These are phyloP conservation scores for Graptemys geographica DNA, from an alignment of 2,797 vertebrate genomes.

Conservation along the genomic window DNA sequence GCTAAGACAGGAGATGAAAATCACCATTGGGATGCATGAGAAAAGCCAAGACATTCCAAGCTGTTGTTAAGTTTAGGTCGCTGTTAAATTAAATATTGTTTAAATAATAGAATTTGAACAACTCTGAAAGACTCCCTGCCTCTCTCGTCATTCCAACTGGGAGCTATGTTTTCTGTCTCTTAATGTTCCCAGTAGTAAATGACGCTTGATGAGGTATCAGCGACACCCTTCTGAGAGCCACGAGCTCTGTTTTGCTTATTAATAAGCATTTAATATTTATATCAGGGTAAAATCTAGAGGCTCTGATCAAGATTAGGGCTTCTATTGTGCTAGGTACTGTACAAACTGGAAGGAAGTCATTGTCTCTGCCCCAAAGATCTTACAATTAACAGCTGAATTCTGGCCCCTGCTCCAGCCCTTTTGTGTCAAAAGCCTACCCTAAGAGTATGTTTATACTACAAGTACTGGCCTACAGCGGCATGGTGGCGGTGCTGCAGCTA, in stretches of 20 bases:
- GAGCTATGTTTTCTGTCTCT: not conserved
- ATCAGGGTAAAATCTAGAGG: not conserved
- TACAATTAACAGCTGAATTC: rapidly evolving
- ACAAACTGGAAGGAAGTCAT: not conserved
- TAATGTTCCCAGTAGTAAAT: conserved; percentile 2
- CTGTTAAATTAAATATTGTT: conserved; percentile 71
- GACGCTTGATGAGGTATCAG: rapidly evolving
- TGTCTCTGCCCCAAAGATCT: not conserved
- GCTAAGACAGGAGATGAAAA: conserved; percentile 58
- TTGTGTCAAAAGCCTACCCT: not conserved
- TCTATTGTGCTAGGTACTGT: not conserved
- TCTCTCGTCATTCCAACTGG: conserved; percentile 11
- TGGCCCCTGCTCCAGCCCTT: not conserved
- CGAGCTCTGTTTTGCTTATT: conserved; percentile 27
- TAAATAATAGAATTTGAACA: conserved; percentile 54
- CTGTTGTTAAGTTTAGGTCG: conserved; percentile 68
- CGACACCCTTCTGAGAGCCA: not conserved
- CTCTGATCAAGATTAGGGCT: not conserved
- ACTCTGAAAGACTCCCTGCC: conserved; percentile 41
- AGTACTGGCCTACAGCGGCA: no score
- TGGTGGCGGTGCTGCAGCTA: not conserved
- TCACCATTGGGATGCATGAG: not conserved
- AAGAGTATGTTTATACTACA: not conserved
- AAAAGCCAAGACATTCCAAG: conserved; percentile 54
- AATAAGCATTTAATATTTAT: conserved; percentile 56